phyloP scores from a whole-genome alignment of 2,113 vertebrate species.

The Acinonyx jubatus region DNA sequence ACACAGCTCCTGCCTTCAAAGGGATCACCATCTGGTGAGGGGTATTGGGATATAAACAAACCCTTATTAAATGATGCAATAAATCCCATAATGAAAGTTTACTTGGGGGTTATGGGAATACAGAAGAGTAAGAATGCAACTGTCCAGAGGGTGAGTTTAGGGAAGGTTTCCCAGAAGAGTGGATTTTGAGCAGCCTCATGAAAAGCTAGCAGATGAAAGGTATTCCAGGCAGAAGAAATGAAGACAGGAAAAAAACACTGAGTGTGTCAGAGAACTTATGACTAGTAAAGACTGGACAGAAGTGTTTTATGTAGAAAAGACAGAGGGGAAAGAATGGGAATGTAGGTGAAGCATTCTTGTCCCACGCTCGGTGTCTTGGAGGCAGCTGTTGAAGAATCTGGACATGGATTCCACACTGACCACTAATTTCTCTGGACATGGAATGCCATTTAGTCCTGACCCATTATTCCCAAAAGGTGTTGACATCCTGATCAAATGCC shows the following conservation, averaged over 20 bases:
- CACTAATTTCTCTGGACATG: neutral
- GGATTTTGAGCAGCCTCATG: neutral
- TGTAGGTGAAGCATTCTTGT: accelerated
- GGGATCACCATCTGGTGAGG: constrained; percentile 37
- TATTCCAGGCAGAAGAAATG: neutral
- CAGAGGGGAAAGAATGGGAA: no score
- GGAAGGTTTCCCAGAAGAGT: neutral
- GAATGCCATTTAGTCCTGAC: neutral
- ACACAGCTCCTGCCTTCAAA: constrained; percentile 35
- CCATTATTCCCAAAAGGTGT: neutral
- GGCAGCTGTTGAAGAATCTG: neutral
- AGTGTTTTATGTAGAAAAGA: neutral
- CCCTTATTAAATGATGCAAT: constrained; percentile 41
- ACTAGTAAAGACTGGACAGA: neutral
- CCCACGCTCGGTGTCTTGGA: neutral
- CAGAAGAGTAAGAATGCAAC: neutral
- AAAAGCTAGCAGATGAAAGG: neutral
- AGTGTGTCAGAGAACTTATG: neutral
- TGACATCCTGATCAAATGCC: neutral
- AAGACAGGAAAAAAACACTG: neutral
- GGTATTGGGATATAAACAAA: constrained; percentile 40
- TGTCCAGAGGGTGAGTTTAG: neutral
- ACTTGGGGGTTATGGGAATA: neutral
- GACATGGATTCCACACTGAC: neutral
- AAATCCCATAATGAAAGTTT: constrained; percentile 39